phyloP scores from a whole-genome alignment of 2,888 invertebrate genomes.

The Coenonympha arcania region DNA sequence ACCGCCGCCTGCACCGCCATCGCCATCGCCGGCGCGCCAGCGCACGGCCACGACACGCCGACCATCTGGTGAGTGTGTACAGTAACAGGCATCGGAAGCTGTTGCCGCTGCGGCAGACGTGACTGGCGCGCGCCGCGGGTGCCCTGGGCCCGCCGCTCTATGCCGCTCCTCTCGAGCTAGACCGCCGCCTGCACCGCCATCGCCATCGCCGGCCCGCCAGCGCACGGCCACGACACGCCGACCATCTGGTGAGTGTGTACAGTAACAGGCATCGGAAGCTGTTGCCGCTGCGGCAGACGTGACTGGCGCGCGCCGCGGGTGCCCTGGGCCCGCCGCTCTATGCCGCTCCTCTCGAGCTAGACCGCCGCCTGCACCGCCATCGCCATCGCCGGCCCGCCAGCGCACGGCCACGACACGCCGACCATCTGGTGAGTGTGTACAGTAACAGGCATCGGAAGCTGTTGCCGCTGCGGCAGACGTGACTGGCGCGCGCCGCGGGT shows the following conservation, averaged over 20 bases:
- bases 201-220: constrained; percentile 19
- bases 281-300: constrained; percentile 98
- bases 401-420: constrained; percentile 15
- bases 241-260: constrained; percentile 28
- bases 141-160: constrained; percentile 39
- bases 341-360: constrained; percentile 29
- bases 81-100: constrained; percentile 98
- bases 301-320: constrained; percentile 79
- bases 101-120: constrained; percentile 97
- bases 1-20: no score
- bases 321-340: constrained; percentile 39
- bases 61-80: no score
- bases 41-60: no score
- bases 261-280: no score
- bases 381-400: constrained; percentile 19
- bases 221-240: constrained; percentile 15
- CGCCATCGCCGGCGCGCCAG: no score
- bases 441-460: no score
- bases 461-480: no score
- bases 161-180: constrained; percentile 29
- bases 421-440: constrained; percentile 28
- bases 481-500: constrained; percentile 77
- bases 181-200: constrained; percentile 21
- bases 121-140: constrained; percentile 79
- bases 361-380: constrained; percentile 21